Base-by-base conservation (phyloP, 2,113 vertebrate genomes). In the Lepus europaeus region DNA sequence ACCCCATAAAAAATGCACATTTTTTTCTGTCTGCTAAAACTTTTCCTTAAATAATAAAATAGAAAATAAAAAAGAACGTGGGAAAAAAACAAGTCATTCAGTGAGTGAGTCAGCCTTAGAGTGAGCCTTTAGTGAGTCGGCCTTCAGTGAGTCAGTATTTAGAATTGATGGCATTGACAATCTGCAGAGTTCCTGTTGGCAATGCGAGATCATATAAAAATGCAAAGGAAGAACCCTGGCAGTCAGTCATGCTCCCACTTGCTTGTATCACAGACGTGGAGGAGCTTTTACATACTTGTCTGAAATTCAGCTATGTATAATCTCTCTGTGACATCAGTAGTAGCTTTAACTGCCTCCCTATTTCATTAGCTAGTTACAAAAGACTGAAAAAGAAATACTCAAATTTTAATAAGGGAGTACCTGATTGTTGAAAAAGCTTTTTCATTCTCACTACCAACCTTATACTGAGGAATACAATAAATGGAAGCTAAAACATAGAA, bases 91-190 rank as follows among this genome's bases (percentile, higher is more conserved):
- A 84, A 74, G 23, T 36, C 63, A 82, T 89, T 72, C 19, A 64
- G 53, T 86, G 45, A 45, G 10, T 84, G 45, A 45, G 10, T 84
- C 92, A 95, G 63, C 95, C 1, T 36, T 45, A 45, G 45, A 45
- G 45, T 45, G 45, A 45, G 4, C 39, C 39, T 89, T 72, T 14
- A 64, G 53, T 86, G 45, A 45, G 10, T 84, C 92, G 94, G 63
- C 95, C 1, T 89, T 72, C 19, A 64, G 53, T 86, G 45, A 45
- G 10, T 84, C 92, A 95, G 53, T 16, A 84, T 77, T 92, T 79
- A 36, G 33, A 12, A 68, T 63, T 20, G 81, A 66, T 90, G 87
- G 81, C 13, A 77, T 6, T 90, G 36, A 76, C 31, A 56, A 73
- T 33, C 56, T 9, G 64, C 1, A 9, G 36, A 68, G 16, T 16